These are phyloP conservation scores for Eupelmus urozonus DNA, from an alignment of 2,888 invertebrate genomes.

Conservation along the genomic window DNA sequence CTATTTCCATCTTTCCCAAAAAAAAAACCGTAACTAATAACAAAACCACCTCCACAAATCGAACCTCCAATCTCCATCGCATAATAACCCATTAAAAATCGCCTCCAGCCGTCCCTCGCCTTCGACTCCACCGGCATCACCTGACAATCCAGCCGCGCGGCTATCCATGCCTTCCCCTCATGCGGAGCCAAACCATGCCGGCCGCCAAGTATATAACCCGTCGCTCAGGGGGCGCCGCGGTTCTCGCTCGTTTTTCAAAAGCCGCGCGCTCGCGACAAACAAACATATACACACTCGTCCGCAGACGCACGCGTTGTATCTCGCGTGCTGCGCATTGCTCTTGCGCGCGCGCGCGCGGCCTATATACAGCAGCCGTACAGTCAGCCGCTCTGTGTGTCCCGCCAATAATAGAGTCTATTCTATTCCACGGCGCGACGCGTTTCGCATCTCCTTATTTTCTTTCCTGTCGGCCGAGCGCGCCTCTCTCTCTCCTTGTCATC, in stretches of 20 bases:
- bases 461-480: background rate
- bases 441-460: background rate
- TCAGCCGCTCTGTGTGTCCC: background rate
- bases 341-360: constrained; percentile 2
- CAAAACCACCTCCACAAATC: too few species aligned
- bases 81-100: too few species aligned
- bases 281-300: constrained; percentile 14
- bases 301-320: background rate
- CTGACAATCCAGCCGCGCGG: too few species aligned
- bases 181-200: too few species aligned
- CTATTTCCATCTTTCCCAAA: too few species aligned
- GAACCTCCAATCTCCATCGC: too few species aligned
- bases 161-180: too few species aligned
- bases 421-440: background rate
- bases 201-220: background rate
- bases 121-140: too few species aligned
- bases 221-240: background rate
- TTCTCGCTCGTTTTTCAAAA: constrained; percentile 37
- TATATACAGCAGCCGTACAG: background rate
- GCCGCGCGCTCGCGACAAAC: constrained; percentile 37
- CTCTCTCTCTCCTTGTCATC: background rate
- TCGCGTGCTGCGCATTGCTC: background rate
- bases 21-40: too few species aligned
- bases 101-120: too few species aligned
- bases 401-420: constrained; percentile 42